Evolutionary conservation across 2,888 invertebrate genomes (phyloP), one percentile per base, ranked within the genome.

Genomic region (Marasmarcha lunaedactyla): DNA sequence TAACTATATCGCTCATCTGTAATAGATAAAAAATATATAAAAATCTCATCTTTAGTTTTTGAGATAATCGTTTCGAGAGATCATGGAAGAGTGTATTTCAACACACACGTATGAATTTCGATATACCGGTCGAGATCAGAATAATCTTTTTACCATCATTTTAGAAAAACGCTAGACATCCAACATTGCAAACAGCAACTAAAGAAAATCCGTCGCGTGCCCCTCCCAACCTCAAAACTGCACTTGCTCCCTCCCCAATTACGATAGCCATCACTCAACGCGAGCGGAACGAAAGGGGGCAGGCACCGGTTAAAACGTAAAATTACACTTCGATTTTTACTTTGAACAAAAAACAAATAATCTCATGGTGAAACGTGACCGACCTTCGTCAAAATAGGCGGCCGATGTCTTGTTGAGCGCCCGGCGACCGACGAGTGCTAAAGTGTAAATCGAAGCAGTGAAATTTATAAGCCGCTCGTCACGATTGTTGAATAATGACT

Each of bases 281-380:
- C 77, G 71, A 79, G 79, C 78, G 81, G 79, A 81, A 81, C 81
- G 79, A 81, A 81, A 83, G 72, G 71, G 79, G 81, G 81, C 78
- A 78, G 79, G 72, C 71, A 77, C 77, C 69, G 62, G 72, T 73
- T 79, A 74, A 79, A 79, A 79, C 77, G 72, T 81, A 73, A 79
- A 81, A 83, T 81, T 83, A 81, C 78, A 71, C 79, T 78, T 79
- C 63, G 72, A 79, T 78, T 79, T 83, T 81, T 72, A 76, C 70
- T 72, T 71, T 68, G 71, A 74, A 76, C 71, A 81, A 81, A 81
- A 83, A 83, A 81, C 81, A 81, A 83, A 83, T 81, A 83, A 79
- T 81, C 83, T 79, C 83, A 81, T 81, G 79, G 76, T 56, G 62
- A 72, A 83, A 83, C 83, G 83, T 83, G 83, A 83, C 83, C 74